These are phyloP conservation scores for Pedicia rivosa DNA, from an alignment of 2,888 invertebrate genomes.

Conservation along the genomic window DNA sequence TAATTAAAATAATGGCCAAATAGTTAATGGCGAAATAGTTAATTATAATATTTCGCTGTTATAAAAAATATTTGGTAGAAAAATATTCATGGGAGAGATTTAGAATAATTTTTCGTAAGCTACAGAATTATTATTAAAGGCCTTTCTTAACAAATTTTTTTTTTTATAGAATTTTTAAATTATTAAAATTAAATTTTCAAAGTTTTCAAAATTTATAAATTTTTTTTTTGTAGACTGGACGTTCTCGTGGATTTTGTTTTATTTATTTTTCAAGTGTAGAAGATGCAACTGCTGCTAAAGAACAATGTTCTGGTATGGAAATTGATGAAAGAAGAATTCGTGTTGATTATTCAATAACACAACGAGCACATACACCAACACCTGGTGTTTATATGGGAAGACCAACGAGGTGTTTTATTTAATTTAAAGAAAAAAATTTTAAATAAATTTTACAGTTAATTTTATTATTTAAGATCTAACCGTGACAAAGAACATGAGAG, in stretches of 20 bases:
- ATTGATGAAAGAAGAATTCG: conserved; percentile 85
- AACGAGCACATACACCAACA: conserved; percentile 91
- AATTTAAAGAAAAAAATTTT: too few species aligned
- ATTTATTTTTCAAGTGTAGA: conserved; percentile 79
- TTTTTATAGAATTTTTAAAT: not conserved
- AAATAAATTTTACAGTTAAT: not conserved
- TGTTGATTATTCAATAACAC: conserved; percentile 91
- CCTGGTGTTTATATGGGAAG: conserved; percentile 96
- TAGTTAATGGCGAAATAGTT: too few species aligned
- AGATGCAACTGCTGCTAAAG: conserved; percentile 87
- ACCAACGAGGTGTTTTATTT: conserved; percentile 53
- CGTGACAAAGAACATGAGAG: not conserved
- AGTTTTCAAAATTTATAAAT: conserved; percentile 10
- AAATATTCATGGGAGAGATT: too few species aligned
- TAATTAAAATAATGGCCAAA: too few species aligned
- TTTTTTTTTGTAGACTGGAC: conserved; percentile 52
- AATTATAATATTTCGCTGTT: too few species aligned
- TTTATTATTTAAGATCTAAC: not conserved
- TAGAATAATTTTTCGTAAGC: conserved; percentile 2
- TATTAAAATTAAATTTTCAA: not conserved
- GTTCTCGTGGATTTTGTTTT: conserved; percentile 93
- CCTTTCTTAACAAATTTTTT: conserved; percentile 19
- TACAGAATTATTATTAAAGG: conserved; percentile 19
- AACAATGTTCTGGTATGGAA: conserved; percentile 85
- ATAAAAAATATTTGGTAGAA: too few species aligned